These are phyloP conservation scores for Noctuana brunneofusca DNA, from an alignment of 2,888 invertebrate genomes.

Conservation along the genomic window DNA sequence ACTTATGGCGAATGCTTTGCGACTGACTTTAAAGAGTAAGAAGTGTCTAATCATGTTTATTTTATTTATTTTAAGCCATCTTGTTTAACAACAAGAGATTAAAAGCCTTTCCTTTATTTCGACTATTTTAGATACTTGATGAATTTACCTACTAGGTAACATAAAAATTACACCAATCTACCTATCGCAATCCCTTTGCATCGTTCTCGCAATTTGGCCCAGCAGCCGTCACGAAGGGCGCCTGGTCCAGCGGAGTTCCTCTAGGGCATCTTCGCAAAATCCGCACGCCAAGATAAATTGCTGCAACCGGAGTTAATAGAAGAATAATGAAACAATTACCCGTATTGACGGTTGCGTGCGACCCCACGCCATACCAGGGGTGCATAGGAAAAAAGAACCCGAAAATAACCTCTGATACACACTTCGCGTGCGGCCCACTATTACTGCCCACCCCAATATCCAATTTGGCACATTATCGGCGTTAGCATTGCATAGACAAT, in stretches of 20 bases:
- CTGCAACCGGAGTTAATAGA: slow-evolving; percentile 77
- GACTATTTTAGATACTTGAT: too few species aligned
- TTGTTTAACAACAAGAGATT: too few species aligned
- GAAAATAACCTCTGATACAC: slow-evolving; percentile 80
- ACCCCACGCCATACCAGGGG: slow-evolving; percentile 50
- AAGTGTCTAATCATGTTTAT: too few species aligned
- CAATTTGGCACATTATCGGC: slow-evolving; percentile 79
- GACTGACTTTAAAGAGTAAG: too few species aligned
- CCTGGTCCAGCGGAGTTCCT: slow-evolving; percentile 10
- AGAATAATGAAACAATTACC: slow-evolving; percentile 82
- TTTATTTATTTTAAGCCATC: too few species aligned
- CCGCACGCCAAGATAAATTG: slow-evolving; percentile 58
- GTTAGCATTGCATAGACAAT: slow-evolving; percentile 56
- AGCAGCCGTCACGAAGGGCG: slow-evolving; percentile 19
- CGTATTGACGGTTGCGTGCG: slow-evolving; percentile 71
- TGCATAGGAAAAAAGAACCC: slow-evolving; percentile 66
- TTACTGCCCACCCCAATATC: slow-evolving; percentile 57
- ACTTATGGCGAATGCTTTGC: neutral
- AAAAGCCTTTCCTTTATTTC: too few species aligned
- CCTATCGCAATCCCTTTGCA: slow-evolving; percentile 7
- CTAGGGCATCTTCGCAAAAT: slow-evolving; percentile 32
- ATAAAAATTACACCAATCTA: neutral
- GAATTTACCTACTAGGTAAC: neutral
- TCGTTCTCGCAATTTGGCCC: slow-evolving; percentile 5
- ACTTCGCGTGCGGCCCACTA: slow-evolving; percentile 78